Evolutionary conservation across 2,113 vertebrate species (phyloP).

Genomic region (Heterocephalus glaber): DNA sequence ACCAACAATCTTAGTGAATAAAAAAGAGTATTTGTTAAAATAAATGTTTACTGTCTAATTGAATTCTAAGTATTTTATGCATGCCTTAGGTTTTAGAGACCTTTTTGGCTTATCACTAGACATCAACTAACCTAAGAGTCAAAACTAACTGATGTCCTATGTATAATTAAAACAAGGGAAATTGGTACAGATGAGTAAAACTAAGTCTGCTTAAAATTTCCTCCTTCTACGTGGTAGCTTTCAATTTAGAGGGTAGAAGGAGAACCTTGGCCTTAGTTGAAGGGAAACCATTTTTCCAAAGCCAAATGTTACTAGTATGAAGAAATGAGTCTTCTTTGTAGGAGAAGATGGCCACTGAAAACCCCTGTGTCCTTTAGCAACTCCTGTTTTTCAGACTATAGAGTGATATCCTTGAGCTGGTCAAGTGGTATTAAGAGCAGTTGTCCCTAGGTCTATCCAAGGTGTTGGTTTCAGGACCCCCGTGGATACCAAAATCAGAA

Average conservation of each 20-base stretch:
- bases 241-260: not conserved
- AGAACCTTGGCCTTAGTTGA: not conserved
- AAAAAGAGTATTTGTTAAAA: not conserved
- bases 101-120: not conserved
- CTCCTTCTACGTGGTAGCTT: not conserved
- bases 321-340: not conserved
- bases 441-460: not conserved
- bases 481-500: not conserved
- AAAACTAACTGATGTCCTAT: too few species aligned
- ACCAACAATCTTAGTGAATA: too few species aligned
- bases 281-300: not conserved
- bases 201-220: not conserved
- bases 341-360: not conserved
- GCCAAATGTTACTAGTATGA: not conserved
- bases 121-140: not conserved
- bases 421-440: not conserved
- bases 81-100: not conserved
- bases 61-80: constrained; percentile 20
- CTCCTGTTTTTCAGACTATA: not conserved
- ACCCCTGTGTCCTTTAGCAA: not conserved
- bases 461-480: not conserved
- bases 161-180: not conserved
- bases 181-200: not conserved
- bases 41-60: not conserved
- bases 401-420: not conserved